phyloP scores from a whole-genome alignment of 1,140 invertebrate species.

The Zaprionus lachaisei region DNA sequence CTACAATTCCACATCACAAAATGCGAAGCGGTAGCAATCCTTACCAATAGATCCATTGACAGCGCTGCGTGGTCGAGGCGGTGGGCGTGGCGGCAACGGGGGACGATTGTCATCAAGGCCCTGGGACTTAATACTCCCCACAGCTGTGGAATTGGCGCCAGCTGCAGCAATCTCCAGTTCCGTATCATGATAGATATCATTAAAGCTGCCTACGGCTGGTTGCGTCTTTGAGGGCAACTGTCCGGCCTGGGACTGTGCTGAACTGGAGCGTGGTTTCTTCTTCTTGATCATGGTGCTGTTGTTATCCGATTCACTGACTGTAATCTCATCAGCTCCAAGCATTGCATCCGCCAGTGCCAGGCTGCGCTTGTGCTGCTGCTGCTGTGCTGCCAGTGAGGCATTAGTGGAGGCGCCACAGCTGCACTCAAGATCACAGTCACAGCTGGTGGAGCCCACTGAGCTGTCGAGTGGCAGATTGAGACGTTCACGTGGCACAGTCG shows the following conservation, averaged over 20 bases:
- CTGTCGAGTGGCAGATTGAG: constrained; percentile 61
- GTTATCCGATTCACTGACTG: constrained; percentile 83
- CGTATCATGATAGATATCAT: constrained; percentile 74
- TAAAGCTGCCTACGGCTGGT: constrained; percentile 56
- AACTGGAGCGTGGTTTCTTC: constrained; percentile 62
- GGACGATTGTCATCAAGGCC: constrained; percentile 75
- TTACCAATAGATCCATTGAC: constrained; percentile 70
- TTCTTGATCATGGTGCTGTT: constrained; percentile 81
- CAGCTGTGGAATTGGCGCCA: constrained; percentile 40
- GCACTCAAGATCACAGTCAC: constrained; percentile 79
- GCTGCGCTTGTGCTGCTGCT: constrained; percentile 69
- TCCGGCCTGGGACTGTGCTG: constrained; percentile 13
- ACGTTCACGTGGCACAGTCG: constrained; percentile 34
- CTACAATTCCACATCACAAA: constrained; percentile 4
- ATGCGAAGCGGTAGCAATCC: constrained; percentile 12
- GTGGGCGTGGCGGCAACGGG: constrained; percentile 80
- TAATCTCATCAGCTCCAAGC: constrained; percentile 79
- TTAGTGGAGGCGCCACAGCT: constrained; percentile 50
- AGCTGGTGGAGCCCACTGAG: constrained; percentile 50
- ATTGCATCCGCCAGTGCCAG: constrained; percentile 69
- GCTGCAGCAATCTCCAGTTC: constrained; percentile 66
- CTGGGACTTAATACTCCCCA: constrained; percentile 49
- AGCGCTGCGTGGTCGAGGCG: constrained; percentile 69
- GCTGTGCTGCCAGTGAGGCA: constrained; percentile 21
- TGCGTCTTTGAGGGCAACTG: constrained; percentile 56